Evolutionary conservation across 2,797 vertebrate species (phyloP).

Genomic region (Columba guinea): DNA sequence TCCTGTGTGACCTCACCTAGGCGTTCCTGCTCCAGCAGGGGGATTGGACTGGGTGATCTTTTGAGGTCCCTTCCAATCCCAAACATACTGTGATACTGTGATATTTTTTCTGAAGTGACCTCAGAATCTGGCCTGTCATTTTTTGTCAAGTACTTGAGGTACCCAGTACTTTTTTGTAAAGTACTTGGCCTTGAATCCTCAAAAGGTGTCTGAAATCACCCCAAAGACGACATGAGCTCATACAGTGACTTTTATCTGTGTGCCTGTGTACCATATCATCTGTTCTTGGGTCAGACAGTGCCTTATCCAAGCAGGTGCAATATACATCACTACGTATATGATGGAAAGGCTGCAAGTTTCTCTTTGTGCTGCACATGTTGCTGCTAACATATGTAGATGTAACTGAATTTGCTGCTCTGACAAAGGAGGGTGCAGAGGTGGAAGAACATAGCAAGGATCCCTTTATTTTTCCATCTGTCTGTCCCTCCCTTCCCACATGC

Average conservation of each 20-base stretch:
- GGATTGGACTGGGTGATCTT: too few species aligned
- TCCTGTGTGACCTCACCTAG: too few species aligned
- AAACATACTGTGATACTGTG: too few species aligned
- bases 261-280: neutral
- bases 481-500: accelerated
- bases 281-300: neutral
- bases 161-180: neutral
- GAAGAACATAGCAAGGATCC: neutral
- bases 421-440: neutral
- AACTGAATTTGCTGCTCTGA: neutral
- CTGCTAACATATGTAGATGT: neutral
- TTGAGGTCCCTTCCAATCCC: too few species aligned
- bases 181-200: neutral
- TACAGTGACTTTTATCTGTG: neutral
- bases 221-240: neutral
- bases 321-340: accelerated
- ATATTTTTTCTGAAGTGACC: neutral
- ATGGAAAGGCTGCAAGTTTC: neutral
- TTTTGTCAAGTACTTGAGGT: neutral
- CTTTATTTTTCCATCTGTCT: neutral
- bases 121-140: neutral
- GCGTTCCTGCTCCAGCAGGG: too few species aligned
- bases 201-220: neutral
- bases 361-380: neutral
- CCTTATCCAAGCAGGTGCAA: neutral